Evolutionary conservation across 37 sponge, comb jelly and placozoan genomes (phyloP).

Genomic region (Amphimedon queenslandica): DNA sequence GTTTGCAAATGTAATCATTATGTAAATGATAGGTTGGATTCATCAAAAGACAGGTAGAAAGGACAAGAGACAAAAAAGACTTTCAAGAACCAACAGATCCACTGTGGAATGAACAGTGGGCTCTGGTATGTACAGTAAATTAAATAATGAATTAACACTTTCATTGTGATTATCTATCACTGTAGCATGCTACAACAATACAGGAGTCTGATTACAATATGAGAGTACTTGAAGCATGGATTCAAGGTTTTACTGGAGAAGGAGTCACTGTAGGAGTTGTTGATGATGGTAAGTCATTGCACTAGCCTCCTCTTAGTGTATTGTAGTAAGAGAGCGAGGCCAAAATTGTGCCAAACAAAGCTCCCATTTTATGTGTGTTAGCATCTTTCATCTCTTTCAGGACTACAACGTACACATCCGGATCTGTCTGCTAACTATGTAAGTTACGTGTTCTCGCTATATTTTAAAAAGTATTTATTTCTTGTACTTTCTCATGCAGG

Average conservation of each 20-base stretch:
- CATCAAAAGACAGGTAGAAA: neutral
- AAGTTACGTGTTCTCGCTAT: neutral
- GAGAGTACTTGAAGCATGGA: slow-evolving; percentile 28
- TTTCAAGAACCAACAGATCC: slow-evolving; percentile 65
- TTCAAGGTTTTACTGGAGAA: slow-evolving; percentile 57
- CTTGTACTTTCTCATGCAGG: slow-evolving; percentile 50
- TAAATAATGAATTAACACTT: no score
- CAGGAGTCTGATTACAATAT: neutral
- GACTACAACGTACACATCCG: neutral
- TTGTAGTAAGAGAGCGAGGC: no score
- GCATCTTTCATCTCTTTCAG: neutral
- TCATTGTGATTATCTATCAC: neutral
- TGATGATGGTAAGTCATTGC: slow-evolving; percentile 74
- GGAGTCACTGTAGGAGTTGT: slow-evolving; percentile 71
- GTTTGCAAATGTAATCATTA: neutral
- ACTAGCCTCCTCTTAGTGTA: no score
- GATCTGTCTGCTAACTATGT: slow-evolving; percentile 1
- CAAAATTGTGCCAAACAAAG: no score
- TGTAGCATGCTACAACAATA: neutral
- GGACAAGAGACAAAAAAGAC: slow-evolving; percentile 11
- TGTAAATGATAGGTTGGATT: neutral
- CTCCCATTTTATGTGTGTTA: neutral
- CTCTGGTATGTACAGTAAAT: slow-evolving; percentile 41
- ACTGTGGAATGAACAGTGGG: slow-evolving; percentile 67
- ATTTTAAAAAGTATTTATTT: neutral